phyloP scores from a whole-genome alignment of 2,113 vertebrate genomes.

The Sphyrna mokarran region DNA sequence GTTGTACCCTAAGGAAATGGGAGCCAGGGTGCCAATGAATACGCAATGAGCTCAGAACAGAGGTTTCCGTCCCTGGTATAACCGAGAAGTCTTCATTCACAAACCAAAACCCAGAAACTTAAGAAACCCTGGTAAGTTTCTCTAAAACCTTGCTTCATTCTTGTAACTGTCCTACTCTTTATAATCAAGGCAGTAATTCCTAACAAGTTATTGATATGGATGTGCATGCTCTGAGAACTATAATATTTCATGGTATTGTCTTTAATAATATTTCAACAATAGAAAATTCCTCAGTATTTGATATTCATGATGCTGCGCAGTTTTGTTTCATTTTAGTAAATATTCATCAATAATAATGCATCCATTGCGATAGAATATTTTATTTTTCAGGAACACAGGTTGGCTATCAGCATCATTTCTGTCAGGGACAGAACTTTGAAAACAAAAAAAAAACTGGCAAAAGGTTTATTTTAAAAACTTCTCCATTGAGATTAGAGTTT shows the following conservation, averaged over 20 bases:
- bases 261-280: neutral
- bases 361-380: neutral
- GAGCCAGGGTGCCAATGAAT: neutral
- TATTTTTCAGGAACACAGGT: neutral
- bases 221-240: neutral
- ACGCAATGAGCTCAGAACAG: neutral
- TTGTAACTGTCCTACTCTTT: neutral
- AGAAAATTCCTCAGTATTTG: neutral
- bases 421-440: neutral
- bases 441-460: neutral
- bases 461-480: neutral
- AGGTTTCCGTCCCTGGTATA: neutral
- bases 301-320: neutral
- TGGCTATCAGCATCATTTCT: neutral
- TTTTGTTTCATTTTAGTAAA: neutral
- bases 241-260: neutral
- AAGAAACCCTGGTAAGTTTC: constrained; percentile 4
- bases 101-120: neutral
- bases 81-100: neutral
- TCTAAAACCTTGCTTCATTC: neutral
- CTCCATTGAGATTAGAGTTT: neutral
- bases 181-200: neutral
- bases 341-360: neutral
- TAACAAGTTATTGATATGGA: neutral
- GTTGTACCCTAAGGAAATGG: neutral